These are phyloP conservation scores for Palythoa heliodiscus DNA, from an alignment of 92 coral and sea anemone genomes.

Conservation along the genomic window DNA sequence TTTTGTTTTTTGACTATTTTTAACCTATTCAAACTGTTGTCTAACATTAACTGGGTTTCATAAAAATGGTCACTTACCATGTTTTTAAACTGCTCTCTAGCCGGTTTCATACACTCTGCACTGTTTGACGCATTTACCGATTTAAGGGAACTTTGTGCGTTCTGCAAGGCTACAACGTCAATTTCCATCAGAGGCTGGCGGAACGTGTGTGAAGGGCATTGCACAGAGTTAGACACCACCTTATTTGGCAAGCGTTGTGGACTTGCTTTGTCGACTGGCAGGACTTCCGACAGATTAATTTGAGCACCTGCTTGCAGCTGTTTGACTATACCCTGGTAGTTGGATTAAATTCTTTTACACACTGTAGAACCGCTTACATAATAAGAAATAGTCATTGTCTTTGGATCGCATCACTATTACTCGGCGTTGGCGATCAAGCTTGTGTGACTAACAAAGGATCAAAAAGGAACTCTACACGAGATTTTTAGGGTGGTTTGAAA, in stretches of 20 bases:
- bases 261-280: conserved; percentile 45
- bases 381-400: no score
- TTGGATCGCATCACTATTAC: no score
- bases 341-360: neutral
- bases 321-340: conserved; percentile 62
- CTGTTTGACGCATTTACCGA: conserved; percentile 50
- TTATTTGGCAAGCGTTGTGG: conserved; percentile 20
- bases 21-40: no score
- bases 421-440: no score
- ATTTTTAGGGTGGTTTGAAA: no score
- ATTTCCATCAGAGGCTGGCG: conserved; percentile 67
- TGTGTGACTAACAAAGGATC: no score
- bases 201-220: conserved; percentile 26
- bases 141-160: conserved; percentile 62
- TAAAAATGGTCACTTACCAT: conserved; percentile 48
- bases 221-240: conserved; percentile 46
- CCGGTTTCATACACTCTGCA: conserved; percentile 46
- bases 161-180: conserved; percentile 51
- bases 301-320: conserved; percentile 70
- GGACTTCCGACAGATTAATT: conserved; percentile 63
- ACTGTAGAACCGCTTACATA: no score
- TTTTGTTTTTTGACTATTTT: no score
- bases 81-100: neutral
- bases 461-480: no score
- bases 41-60: no score